phyloP scores from a whole-genome alignment of 2,888 invertebrate species.

The Agapostemon virescens region DNA sequence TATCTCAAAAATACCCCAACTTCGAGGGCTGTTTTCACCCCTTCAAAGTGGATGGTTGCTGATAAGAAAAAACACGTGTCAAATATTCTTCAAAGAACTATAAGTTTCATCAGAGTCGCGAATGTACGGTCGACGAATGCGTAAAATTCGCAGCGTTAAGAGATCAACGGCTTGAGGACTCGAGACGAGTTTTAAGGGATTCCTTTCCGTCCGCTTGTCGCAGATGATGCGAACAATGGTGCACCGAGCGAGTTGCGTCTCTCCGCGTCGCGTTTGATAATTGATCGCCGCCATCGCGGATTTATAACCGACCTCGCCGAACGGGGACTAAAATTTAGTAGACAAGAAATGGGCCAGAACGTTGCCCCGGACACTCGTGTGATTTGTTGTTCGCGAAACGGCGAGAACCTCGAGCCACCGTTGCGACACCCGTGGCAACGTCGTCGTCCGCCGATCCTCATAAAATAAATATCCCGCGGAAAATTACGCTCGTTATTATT shows the following conservation, averaged over 20 bases:
- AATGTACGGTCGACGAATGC: too few species aligned
- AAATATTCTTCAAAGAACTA: too few species aligned
- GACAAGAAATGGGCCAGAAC: conserved; percentile 15
- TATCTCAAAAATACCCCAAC: too few species aligned
- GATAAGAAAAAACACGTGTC: too few species aligned
- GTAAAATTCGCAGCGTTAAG: too few species aligned
- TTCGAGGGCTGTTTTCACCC: too few species aligned
- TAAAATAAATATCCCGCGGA: conserved; percentile 44
- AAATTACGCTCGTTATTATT: conserved; percentile 43
- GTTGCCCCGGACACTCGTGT: conserved; percentile 26
- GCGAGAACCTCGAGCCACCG: background rate
- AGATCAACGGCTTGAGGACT: too few species aligned
- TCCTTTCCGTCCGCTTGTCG: background rate
- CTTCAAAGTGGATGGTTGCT: too few species aligned
- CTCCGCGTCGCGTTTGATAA: background rate
- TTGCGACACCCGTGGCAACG: conserved; percentile 34
- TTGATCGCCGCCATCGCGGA: conserved; percentile 2
- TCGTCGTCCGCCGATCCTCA: conserved; percentile 28
- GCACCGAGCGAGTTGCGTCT: background rate
- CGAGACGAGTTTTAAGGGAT: too few species aligned
- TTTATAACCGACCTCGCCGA: conserved; percentile 6
- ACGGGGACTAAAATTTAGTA: conserved; percentile 14
- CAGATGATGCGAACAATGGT: background rate
- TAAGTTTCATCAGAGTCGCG: too few species aligned
- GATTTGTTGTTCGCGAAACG: conserved; percentile 36